Conservation (phyloP, 2,797 vertebrate species). For the Xerus rutilus region DNA sequence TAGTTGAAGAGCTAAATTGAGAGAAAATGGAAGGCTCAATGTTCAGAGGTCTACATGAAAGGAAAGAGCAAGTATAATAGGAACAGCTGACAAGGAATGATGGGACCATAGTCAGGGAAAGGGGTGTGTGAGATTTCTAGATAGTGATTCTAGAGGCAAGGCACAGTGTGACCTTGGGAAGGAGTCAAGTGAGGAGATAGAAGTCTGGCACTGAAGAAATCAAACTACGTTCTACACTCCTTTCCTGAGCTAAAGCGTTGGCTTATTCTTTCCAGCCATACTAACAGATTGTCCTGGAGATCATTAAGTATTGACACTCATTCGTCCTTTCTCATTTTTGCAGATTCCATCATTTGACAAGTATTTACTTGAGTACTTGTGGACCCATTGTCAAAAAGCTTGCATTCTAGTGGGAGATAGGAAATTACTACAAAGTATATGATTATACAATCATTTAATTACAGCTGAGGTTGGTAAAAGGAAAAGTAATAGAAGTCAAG, state of each 20-base stretch:
- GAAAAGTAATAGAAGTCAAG: neutral
- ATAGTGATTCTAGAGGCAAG: neutral
- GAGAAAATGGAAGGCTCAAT: neutral
- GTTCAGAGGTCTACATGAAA: neutral
- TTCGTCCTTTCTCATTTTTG: neutral
- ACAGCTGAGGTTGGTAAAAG: neutral
- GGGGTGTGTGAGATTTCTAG: neutral
- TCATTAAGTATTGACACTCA: neutral
- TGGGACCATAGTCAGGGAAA: neutral
- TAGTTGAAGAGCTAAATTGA: neutral
- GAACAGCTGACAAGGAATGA: neutral
- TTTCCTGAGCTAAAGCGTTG: neutral
- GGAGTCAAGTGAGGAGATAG: neutral
- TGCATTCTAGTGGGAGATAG: neutral
- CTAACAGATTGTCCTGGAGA: neutral
- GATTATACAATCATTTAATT: neutral
- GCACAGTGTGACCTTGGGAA: neutral
- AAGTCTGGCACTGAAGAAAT: neutral
- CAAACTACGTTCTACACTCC: neutral
- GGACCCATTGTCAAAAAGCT: neutral
- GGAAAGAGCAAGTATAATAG: neutral
- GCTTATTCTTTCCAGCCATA: neutral
- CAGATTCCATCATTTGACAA: conserved; percentile 10
- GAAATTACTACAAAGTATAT: neutral
- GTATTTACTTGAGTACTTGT: neutral